Evolutionary conservation across 2,888 invertebrate species (phyloP).

Genomic region (Cenopis cana): DNA sequence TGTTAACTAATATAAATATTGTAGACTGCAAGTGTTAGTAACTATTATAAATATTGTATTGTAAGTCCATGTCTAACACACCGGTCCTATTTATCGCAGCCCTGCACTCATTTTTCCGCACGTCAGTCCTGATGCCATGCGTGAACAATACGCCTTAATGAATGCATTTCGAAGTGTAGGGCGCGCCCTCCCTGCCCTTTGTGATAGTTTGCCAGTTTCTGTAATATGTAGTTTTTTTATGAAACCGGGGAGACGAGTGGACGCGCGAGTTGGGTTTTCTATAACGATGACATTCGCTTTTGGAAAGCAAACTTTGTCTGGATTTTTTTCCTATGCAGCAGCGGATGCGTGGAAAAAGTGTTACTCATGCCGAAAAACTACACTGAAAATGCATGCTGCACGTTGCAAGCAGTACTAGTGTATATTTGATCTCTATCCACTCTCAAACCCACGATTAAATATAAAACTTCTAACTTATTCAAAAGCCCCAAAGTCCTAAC

Average conservation of each 20-base stretch:
- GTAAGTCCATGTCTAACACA: too few species aligned
- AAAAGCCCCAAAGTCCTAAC: slow-evolving; percentile 10
- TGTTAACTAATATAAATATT: too few species aligned
- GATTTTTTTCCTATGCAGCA: background rate
- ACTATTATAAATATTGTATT: background rate
- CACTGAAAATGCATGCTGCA: background rate
- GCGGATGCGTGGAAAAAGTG: background rate
- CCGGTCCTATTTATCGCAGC: background rate
- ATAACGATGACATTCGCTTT: background rate
- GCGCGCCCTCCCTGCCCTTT: slow-evolving; percentile 22
- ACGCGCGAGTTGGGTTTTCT: background rate
- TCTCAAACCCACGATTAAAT: background rate
- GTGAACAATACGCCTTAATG: slow-evolving; percentile 68
- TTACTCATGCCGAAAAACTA: background rate
- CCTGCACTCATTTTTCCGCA: slow-evolving; percentile 30
- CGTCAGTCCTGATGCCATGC: slow-evolving; percentile 46
- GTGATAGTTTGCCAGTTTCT: slow-evolving; percentile 25
- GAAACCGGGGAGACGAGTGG: slow-evolving; percentile 4
- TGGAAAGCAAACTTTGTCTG: background rate
- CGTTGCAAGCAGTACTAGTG: background rate
- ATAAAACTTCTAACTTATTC: slow-evolving; percentile 5
- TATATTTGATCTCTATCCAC: background rate
- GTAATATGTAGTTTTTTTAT: slow-evolving; percentile 5
- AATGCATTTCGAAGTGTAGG: slow-evolving; percentile 64
- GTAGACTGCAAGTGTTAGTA: too few species aligned